Evolutionary conservation across 2,797 vertebrate species (phyloP), one percentile per base, ranked within the genome.

Genomic region (Aulostomus chinensis): DNA sequence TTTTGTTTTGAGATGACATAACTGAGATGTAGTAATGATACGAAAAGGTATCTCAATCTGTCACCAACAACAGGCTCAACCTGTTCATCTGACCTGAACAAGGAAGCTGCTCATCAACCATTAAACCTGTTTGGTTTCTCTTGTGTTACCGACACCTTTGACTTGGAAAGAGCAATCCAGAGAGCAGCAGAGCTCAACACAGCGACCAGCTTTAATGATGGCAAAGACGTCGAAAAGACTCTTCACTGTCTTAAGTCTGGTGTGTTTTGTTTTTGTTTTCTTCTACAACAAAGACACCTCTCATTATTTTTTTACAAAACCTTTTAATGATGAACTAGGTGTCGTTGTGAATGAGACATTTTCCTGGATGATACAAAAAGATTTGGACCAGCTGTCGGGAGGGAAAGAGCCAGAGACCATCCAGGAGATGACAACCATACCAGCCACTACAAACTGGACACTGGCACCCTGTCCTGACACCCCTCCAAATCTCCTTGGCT

Each of bases 401-500:
- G 0, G 4, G 6, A 3, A 2, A 1, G 3, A 0, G 4, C 1
- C 3, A 15, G 33, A 29, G 5, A 5, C 0, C 15, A 33, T 0
- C 3, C 0, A 14, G 8, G 3, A 9, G 10, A 13, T 0, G 11
- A 12, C 1, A 7, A 1, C 0, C 0, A 8, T 0, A 2, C 1
- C 18, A 4, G 0, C 4, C 0, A 1, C 2, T n/a, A 0, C 0
- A 0, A n/a, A 2, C 0, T 12, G 11, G 20, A 9, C 4, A 45
- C 51, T 78, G 42, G 45, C 1, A 17, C 18, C 6, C 5, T 88
- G 86, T 10, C 81, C 84, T 12, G 67, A 72, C 0, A 14, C 0
- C 1, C 48, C 83, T n/a, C 77, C 77, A 12, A 0, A n/a, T 0
- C 78, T 88, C 13, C 0, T 60, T 5, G 83, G 86, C 7, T 46